Conservation (phyloP, 2,797 vertebrate genomes). For the Poeciliopsis paucimaculata region DNA sequence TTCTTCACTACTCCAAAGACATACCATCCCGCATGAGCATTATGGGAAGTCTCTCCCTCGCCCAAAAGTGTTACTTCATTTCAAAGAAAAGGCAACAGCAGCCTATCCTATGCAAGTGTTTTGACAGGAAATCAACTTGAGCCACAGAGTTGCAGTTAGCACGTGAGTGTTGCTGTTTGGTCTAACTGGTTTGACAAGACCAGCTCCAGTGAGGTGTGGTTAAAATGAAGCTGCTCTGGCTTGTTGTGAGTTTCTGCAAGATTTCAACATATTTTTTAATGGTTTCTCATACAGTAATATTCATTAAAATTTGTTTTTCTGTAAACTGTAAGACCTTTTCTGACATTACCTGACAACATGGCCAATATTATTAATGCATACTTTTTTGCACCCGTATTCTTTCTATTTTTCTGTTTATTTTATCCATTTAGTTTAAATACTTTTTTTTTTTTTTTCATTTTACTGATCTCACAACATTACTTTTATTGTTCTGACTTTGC, state of each 20-base stretch:
- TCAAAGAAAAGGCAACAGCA: neutral
- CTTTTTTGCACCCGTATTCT: neutral
- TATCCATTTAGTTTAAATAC: neutral
- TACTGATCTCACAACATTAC: neutral
- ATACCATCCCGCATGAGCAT: constrained; percentile 27
- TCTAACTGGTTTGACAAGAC: constrained; percentile 54
- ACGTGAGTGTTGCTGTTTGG: neutral
- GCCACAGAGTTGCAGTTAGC: neutral
- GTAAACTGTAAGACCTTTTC: neutral
- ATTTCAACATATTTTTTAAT: neutral
- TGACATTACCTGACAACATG: neutral
- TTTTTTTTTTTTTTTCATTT: neutral
- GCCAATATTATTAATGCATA: neutral
- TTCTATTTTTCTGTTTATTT: neutral
- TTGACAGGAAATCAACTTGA: neutral
- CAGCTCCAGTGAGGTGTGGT: constrained; percentile 48
- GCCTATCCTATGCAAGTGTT: neutral
- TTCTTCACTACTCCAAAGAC: constrained; percentile 54
- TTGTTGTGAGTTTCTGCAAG: neutral
- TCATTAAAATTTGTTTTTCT: neutral
- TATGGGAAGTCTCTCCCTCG: neutral
- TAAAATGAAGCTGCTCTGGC: neutral
- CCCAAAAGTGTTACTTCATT: neutral
- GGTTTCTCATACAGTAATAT: neutral
- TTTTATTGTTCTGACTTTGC: neutral